These are phyloP conservation scores for Oryzaephilus surinamensis DNA, from an alignment of 1,140 invertebrate genomes.

Conservation along the genomic window DNA sequence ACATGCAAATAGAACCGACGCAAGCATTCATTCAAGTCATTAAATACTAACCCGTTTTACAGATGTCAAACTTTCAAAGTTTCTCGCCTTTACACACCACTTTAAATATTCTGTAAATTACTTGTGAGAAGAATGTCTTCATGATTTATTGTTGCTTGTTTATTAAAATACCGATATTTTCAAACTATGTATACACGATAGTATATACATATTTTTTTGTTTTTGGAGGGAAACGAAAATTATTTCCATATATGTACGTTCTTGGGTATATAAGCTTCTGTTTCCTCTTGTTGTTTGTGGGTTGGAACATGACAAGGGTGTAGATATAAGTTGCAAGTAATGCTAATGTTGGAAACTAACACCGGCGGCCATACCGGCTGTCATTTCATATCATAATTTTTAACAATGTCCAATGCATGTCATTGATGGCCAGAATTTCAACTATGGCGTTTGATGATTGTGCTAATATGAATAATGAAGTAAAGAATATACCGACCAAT, in stretches of 20 bases:
- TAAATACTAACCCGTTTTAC: conserved; percentile 27
- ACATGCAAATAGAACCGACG: conserved; percentile 31
- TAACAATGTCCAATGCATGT: conserved; percentile 29
- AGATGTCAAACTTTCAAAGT: conserved; percentile 18
- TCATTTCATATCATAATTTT: conserved; percentile 29
- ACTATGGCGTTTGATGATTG: conserved; percentile 23
- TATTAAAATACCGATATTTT: too few species aligned
- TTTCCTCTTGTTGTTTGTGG: not conserved
- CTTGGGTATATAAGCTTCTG: too few species aligned
- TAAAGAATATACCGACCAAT: too few species aligned
- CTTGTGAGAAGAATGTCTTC: too few species aligned
- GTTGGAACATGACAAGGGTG: not conserved
- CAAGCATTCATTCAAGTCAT: conserved; percentile 28
- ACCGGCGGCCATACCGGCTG: conserved; percentile 29
- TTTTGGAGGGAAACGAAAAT: too few species aligned
- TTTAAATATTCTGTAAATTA: conserved; percentile 15
- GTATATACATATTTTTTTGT: too few species aligned
- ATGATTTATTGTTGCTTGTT: too few species aligned
- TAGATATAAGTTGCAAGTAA: conserved; percentile 25
- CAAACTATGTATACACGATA: too few species aligned
- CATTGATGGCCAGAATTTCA: conserved; percentile 21
- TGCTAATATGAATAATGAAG: conserved; percentile 32
- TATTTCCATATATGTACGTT: too few species aligned
- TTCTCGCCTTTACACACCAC: conserved; percentile 7
- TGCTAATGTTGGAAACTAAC: conserved; percentile 19